Percentiles rank a stretch among this genome's conserved stretches.
These are phyloP conservation scores for Perodicticus potto DNA, from an alignment of 2,797 vertebrate genomes.

Conservation along the genomic window DNA sequence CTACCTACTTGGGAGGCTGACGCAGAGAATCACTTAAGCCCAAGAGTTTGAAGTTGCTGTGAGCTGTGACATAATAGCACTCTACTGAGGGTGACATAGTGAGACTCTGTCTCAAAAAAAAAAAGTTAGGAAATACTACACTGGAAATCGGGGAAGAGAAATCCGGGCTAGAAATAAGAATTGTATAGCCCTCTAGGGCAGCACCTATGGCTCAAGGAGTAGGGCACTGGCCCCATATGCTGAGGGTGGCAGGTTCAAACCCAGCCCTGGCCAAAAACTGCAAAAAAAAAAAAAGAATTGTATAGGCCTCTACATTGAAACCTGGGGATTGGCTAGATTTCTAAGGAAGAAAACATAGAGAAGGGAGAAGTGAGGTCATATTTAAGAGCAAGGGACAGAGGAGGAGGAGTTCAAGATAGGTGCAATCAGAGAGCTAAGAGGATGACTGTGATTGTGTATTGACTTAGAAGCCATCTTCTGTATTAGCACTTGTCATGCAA, in stretches of 20 bases:
- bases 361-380: not conserved
- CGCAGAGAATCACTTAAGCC: too few species aligned
- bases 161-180: not conserved
- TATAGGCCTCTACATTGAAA: not conserved
- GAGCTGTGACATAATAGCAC: too few species aligned
- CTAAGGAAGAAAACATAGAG: conserved; percentile 26
- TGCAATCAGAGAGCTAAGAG: not conserved
- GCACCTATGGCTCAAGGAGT: too few species aligned
- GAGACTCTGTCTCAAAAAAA: too few species aligned
- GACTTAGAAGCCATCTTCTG: not conserved
- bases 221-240: too few species aligned
- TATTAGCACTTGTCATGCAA: not conserved
- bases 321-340: not conserved
- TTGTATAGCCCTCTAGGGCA: not conserved
- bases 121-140: not conserved
- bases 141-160: not conserved
- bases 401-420: not conserved
- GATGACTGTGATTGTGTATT: not conserved
- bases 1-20: too few species aligned
- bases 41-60: too few species aligned
- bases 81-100: too few species aligned
- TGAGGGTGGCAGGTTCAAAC: too few species aligned
- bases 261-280: too few species aligned
- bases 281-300: not conserved
- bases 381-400: not conserved